phyloP scores from a whole-genome alignment of 2,888 invertebrate genomes.

The Cenopis cana region DNA sequence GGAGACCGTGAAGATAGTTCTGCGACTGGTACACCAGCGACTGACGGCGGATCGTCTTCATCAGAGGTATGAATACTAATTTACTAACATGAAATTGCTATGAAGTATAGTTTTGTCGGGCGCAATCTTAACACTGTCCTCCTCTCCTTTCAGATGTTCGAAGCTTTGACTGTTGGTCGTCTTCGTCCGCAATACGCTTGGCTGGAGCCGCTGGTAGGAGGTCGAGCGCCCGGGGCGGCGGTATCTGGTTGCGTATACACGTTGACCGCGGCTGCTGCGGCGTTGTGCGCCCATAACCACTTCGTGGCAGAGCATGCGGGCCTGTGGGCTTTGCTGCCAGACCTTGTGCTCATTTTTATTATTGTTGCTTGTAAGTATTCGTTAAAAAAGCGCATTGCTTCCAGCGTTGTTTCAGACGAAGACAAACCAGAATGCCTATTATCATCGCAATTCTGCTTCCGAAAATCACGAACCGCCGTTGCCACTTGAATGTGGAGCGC shows the following conservation, averaged over 20 bases:
- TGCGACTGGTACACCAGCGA: constrained; percentile 86
- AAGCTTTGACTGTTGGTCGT: constrained; percentile 89
- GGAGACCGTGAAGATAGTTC: constrained; percentile 86
- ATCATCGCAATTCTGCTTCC: no score
- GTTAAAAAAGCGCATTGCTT: not conserved
- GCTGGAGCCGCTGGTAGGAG: constrained; percentile 89
- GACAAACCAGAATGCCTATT: not conserved
- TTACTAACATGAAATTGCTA: not conserved
- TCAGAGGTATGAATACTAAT: constrained; percentile 69
- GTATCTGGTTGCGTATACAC: constrained; percentile 90
- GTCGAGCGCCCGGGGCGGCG: constrained; percentile 91
- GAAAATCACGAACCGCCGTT: not conserved
- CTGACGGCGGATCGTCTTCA: constrained; percentile 86
- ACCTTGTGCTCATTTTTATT: constrained; percentile 86
- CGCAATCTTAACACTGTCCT: not conserved
- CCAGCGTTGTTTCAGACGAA: not conserved
- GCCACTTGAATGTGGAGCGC: not conserved
- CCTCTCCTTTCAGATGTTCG: constrained; percentile 78
- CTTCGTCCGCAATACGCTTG: constrained; percentile 90
- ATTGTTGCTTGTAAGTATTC: constrained; percentile 86
- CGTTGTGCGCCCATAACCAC: constrained; percentile 88
- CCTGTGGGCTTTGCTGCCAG: constrained; percentile 89
- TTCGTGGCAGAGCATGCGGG: constrained; percentile 83
- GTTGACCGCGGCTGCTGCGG: constrained; percentile 88
- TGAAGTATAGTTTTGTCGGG: not conserved